Evolutionary conservation across 1,140 invertebrate species (phyloP).

Genomic region (Gryllus bimaculatus): DNA sequence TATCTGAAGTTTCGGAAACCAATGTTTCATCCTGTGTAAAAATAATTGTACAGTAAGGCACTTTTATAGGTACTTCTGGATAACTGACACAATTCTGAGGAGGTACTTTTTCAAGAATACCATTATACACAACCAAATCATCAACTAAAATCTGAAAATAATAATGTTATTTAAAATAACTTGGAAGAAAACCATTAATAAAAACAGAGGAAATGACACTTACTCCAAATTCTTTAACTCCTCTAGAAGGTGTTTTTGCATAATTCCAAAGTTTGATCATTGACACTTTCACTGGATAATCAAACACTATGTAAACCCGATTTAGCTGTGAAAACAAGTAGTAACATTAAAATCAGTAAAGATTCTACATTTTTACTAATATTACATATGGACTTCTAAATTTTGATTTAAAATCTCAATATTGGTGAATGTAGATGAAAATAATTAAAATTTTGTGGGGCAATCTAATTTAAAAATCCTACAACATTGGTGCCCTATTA

Average conservation of each 20-base stretch:
- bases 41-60: constrained; percentile 38
- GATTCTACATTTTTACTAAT: no score
- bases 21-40: constrained; percentile 37
- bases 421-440: no score
- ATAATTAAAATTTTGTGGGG: no score
- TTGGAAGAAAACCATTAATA: background rate
- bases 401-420: no score
- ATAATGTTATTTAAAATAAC: background rate
- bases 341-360: background rate
- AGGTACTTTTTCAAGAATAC: constrained; percentile 42
- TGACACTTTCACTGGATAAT: constrained; percentile 58
- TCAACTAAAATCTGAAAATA: constrained; percentile 56
- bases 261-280: constrained; percentile 80
- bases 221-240: constrained; percentile 74
- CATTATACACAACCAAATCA: constrained; percentile 67
- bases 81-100: constrained; percentile 27
- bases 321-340: constrained; percentile 38
- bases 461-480: no score
- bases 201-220: constrained; percentile 25
- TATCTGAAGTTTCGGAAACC: constrained; percentile 14
- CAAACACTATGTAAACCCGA: constrained; percentile 70
- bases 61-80: constrained; percentile 30
- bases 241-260: constrained; percentile 61
- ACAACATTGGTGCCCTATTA: no score
- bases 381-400: no score